Base-by-base conservation (phyloP, 1,140 invertebrate genomes). In the Nylanderia fulva region DNA sequence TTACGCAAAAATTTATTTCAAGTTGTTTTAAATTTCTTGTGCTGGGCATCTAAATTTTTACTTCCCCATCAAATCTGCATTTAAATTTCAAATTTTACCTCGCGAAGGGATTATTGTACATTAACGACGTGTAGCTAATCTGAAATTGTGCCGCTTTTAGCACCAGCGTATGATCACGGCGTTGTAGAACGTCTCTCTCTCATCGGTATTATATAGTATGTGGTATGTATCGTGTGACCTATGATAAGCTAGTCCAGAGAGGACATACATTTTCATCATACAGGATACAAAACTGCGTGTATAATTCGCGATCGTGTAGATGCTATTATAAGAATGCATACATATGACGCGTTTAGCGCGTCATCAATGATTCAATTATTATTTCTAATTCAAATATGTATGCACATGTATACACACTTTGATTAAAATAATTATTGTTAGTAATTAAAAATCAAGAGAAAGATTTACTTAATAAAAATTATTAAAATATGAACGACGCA, bases 281-380 rank as follows among this genome's bases (percentile, higher is more conserved):
- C 36, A 79, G 33, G 11, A 61, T 54, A 76, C 45, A 85, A 86
- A 86, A 66, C 64, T 29, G 63, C 48, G n/a, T 71, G 54, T 69
- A n/a, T n/a, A 64, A 88, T 85, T 88, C 48, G 58, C 48, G 56
- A 58, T 52, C 84, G 66, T 85, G 88, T 82, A 86, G 87, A 88
- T 60, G 52, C 61, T 42, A 36, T 79, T 66, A 66, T 33, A n/a
- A 54, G 45, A 27, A 63, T 27, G 36, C 24, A 60, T 29, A 42
- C 58, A 8, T 27, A 18, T 27, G 2, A 66, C 13, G 39, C 1
- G 15, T 74, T 56, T 29, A 39, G 2, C 48, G 29, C 48, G 29
- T 54, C 69, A 56, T 42, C 72, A 29, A 11, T 21, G 42, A 75
- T 18, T 74, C 33, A 39, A 56, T 74, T 39, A 75, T 13, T 45